Base-by-base conservation (phyloP, 2,888 invertebrate genomes). In the Liodrosophila aerea region DNA sequence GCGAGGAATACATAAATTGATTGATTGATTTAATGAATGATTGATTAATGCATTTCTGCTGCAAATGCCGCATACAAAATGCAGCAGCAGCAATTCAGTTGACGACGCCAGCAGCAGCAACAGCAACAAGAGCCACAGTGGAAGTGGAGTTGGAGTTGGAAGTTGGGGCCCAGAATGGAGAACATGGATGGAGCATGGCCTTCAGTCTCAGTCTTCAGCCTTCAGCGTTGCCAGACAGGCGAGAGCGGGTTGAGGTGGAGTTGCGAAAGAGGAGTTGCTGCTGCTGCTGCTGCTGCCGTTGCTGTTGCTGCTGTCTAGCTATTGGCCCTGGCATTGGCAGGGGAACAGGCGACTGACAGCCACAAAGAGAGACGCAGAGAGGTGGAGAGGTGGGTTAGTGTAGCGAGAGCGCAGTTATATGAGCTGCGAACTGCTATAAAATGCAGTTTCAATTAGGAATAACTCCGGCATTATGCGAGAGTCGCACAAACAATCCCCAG, bases 1-100 rank as follows among this genome's bases (percentile, higher is more conserved):
- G 68, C 64, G 66, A 64, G 63, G 73, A 84, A 73, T 76, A 70
- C 59, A 73, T 70, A 66, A 80, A 83, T 80, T 86, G 84, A 82
- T 85, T 82, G 82, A 83, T 87, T 87, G 82, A 85, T 83, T 83
- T 87, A 83, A 86, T 87, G 86, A 87, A 87, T 87, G 87, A 85
- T 87, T 83, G 82, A 83, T 83, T 83, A 83, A 83, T 83, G 87
- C 82, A 87, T 82, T 76, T 83, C 84, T 80, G 80, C 76, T 86
- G 82, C 86, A 86, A 82, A 82, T 85, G 70, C 81, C 84, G 66
- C 70, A 83, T 83, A 83, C 81, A 75, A 83, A 83, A 78, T 85
- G 84, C 78, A 77, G 33, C 64, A 59, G 45, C 64, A 73, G 43
- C 62, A 47, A n/a, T 22, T 41, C 40, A 41, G 40, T 18, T 27